phyloP scores from a whole-genome alignment of 2,888 invertebrate species.

The Campoletis raptor region DNA sequence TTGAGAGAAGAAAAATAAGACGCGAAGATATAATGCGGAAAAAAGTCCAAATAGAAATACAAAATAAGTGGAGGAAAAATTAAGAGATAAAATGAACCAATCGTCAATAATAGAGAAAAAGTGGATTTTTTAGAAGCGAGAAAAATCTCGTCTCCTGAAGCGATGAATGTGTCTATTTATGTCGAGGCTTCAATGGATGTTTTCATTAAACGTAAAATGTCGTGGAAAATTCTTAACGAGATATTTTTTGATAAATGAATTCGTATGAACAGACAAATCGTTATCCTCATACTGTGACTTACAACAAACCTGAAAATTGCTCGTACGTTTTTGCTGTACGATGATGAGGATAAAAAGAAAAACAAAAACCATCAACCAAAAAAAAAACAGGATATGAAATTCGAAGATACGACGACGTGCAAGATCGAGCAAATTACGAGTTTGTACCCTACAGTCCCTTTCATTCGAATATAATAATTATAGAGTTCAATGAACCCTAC shows the following conservation, averaged over 20 bases:
- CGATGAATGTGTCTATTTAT: background rate
- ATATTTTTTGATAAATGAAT: background rate
- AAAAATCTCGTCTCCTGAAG: background rate
- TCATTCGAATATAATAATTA: constrained; percentile 5
- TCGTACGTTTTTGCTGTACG: background rate
- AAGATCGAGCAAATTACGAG: background rate
- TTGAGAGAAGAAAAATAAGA: constrained; percentile 14
- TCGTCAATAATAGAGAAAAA: background rate
- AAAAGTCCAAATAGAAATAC: background rate
- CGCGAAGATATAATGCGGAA: background rate
- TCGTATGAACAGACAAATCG: background rate
- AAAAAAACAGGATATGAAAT: too few relatives aligned
- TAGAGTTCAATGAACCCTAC: constrained; percentile 7
- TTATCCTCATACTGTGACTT: background rate
- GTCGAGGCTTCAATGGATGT: background rate
- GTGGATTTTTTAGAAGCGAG: background rate
- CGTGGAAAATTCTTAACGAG: background rate
- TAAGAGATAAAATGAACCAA: constrained; percentile 16
- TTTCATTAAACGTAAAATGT: background rate
- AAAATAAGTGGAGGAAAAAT: constrained; percentile 6
- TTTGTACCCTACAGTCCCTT: background rate
- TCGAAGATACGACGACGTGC: background rate
- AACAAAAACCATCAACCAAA: background rate
- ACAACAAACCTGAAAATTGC: background rate
- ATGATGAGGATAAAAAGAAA: background rate